Evolutionary conservation across 1,140 invertebrate genomes (phyloP).

Genomic region (Micrasema minimum): DNA sequence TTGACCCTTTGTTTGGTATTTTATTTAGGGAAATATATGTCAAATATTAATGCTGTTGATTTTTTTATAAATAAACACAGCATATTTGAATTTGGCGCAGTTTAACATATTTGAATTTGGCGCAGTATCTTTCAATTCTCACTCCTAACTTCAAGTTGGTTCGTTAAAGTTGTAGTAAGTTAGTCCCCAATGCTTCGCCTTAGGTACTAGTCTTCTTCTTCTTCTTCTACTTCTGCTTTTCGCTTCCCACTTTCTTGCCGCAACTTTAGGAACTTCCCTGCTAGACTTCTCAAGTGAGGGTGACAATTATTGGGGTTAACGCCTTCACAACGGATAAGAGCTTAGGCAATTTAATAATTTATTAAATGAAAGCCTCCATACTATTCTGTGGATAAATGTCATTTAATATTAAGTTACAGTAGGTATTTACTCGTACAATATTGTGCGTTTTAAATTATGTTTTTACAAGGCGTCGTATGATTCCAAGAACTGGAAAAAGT

Average conservation of each 20-base stretch:
- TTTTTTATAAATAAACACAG: too few species aligned
- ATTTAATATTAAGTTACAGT: background rate
- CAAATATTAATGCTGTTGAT: too few species aligned
- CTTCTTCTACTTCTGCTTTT: slow-evolving; percentile 26
- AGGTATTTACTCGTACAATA: background rate
- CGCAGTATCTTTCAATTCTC: too few species aligned
- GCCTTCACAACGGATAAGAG: background rate
- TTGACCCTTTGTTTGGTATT: too few species aligned
- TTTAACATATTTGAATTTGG: too few species aligned
- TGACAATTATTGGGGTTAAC: slow-evolving; percentile 1
- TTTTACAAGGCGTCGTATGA: background rate
- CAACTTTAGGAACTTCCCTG: slow-evolving; percentile 16
- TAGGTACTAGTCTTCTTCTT: slow-evolving; percentile 7
- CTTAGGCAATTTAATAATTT: background rate
- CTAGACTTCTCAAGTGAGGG: slow-evolving; percentile 34
- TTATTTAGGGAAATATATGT: too few species aligned
- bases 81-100: too few species aligned
- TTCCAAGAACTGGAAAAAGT: too few species aligned
- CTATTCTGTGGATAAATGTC: background rate
- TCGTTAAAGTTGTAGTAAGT: slow-evolving; percentile 53
- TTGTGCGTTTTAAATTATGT: background rate
- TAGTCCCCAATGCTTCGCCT: slow-evolving; percentile 33
- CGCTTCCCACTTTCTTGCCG: slow-evolving; percentile 47
- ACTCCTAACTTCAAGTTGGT: slow-evolving; percentile 40
- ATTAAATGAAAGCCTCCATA: background rate